Evolutionary conservation across 2,888 invertebrate genomes (phyloP).

Genomic region (Machimus rusticus): DNA sequence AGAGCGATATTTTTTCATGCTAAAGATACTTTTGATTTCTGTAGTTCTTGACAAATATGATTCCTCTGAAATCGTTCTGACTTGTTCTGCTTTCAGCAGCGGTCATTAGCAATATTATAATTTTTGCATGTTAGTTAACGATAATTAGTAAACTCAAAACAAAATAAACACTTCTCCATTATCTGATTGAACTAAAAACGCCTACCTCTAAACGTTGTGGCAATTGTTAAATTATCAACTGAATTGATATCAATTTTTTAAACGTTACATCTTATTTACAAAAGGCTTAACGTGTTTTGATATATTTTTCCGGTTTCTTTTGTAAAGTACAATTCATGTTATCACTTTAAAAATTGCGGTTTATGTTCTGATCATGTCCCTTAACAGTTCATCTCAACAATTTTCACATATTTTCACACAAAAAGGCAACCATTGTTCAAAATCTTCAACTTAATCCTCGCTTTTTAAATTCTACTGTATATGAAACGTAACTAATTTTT

Average conservation of each 20-base stretch:
- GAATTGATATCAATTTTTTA: neutral
- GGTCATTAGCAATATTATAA: neutral
- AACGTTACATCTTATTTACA: neutral
- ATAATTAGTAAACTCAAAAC: too few relatives aligned
- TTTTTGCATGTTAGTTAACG: too few relatives aligned
- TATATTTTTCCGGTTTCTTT: neutral
- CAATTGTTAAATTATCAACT: neutral
- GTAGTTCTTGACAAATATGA: too few relatives aligned
- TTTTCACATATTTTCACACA: neutral
- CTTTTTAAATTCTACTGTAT: neutral
- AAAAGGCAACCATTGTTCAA: neutral
- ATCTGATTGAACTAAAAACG: neutral
- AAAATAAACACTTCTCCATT: neutral
- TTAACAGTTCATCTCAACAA: neutral
- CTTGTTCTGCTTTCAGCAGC: too few relatives aligned
- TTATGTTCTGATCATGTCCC: neutral
- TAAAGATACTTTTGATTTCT: too few relatives aligned
- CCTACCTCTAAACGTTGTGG: neutral
- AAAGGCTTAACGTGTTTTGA: neutral
- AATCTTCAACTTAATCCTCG: neutral
- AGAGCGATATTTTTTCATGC: too few relatives aligned
- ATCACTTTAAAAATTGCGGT: neutral
- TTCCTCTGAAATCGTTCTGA: too few relatives aligned
- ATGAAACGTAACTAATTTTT: constrained; percentile 44
- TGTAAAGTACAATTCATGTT: neutral